Conservation (phyloP, 2,888 invertebrate genomes). For the Muscina levida region DNA sequence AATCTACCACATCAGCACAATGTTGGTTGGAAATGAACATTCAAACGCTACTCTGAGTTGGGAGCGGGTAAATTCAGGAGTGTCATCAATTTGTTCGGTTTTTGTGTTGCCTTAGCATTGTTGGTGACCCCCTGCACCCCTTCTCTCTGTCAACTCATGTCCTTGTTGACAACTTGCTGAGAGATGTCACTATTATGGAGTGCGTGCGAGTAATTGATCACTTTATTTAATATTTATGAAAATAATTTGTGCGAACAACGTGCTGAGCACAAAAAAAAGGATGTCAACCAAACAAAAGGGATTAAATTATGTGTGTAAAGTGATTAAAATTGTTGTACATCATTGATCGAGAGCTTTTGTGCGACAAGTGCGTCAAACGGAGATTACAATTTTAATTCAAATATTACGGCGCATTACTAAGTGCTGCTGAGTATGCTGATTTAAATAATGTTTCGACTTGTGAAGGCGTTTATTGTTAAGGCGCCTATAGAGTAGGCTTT, state of each 20-base stretch:
- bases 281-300: constrained; percentile 21
- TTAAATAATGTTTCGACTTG: too few species aligned
- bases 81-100: constrained; percentile 41
- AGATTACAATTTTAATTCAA: background rate
- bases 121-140: too few species aligned
- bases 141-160: too few species aligned
- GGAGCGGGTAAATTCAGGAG: constrained; percentile 39
- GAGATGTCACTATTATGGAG: background rate
- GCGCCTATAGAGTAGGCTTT: background rate
- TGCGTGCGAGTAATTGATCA: constrained; percentile 55
- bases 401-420: too few species aligned
- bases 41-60: too few species aligned
- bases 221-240: constrained; percentile 63
- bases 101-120: background rate
- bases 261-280: too few species aligned
- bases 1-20: too few species aligned
- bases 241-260: constrained; percentile 54
- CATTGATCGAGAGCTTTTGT: background rate
- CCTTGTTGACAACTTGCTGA: background rate
- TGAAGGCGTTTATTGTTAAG: too few species aligned
- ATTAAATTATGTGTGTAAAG: constrained; percentile 19
- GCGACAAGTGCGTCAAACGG: background rate
- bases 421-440: too few species aligned
- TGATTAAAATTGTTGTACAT: constrained; percentile 51
- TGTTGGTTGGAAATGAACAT: too few species aligned